Base-by-base conservation (phyloP, 1,140 invertebrate genomes). In the Andricus grossulariae region DNA sequence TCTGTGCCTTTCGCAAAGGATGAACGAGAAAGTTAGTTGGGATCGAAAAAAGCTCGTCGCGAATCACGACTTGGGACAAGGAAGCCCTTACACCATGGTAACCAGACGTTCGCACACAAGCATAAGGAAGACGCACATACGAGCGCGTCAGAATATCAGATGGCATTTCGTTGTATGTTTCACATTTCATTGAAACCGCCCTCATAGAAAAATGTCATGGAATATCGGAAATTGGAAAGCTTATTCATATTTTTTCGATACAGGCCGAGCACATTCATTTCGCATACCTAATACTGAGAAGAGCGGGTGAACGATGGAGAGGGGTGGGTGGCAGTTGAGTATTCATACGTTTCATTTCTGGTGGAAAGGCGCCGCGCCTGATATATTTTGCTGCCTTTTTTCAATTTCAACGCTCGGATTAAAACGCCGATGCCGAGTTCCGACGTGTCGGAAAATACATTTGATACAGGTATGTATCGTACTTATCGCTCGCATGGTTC, bases 171-270 rank as follows among this genome's bases (percentile, higher is more conserved):
- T 81, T 89, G 88, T 89, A 88, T 88, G 86, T 87, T 86, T 86
- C 88, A 87, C 86, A 86, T 89, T 88, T 88, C 86, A 90, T 88
- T 90, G 88, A 90, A 86, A 84, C 83, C 89, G 83, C 88, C 88
- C 88, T 88, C 85, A 87, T 88, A 87, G 88, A 90, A 90, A 90
- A 90, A 91, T 90, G 90, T 91, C 90, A 90, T 87, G 88, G 84
- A 89, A 89, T 89, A 89, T 89, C 90, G 89, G 89, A 91, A 91
- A 91, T 91, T 91, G 89, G 89, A 91, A 91, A 91, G 88, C 89
- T 90, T 90, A 91, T 91, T 90, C 89, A 91, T 89, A 91, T 89
- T 89, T 88, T 89, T 88, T 89, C 86, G 88, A 90, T 90, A 90
- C 82, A 81, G 51, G 80, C 77, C 82, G 83, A 80, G 84, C 81